Base-by-base conservation (phyloP, 1,140 invertebrate species). In the Drosophila bipectinata region DNA sequence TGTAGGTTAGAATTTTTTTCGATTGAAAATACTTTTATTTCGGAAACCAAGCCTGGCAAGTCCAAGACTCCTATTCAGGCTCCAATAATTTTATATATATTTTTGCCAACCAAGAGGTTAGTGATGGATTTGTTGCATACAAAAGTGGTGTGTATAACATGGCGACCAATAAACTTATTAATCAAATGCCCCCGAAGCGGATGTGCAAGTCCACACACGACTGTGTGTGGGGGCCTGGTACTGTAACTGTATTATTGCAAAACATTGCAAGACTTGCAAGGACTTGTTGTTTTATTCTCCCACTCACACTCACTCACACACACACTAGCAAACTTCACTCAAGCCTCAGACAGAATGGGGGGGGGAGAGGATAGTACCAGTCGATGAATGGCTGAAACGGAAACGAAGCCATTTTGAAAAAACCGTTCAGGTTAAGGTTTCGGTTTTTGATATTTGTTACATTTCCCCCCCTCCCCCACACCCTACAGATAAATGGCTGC, bases 121-220 rank as follows among this genome's bases (percentile, higher is more conserved):
- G 44, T 61, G 66, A 53, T 48, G 37, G 81, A 78, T 87, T 75
- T 78, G 71, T 82, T 87, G 78, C 82, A 85, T 82, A 85, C 73
- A 80, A 82, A 85, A 72, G 64, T 85, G 82, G 78, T 82, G 66
- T 88, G 83, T 88, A 87, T 87, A 79, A 83, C 75, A 79, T 81
- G 71, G 57, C 82, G 71, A 87, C 73, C 82, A 57, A 67, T 58
- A 87, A 63, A 73, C 49, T 62, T 67, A 80, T 48, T 54, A 69
- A 74, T 73, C 63, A 62, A 61, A 63, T 75, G 69, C 48, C 47
- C 68, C 45, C 4, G 51, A 18, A 41, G 28, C 34, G 30, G 28
- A 53, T 55, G 32, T 58, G 34, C n/a, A 34, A 44, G 34, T 48
- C 53, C 28, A 21, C 21, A 1, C 21, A 21, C 37, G 18, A n/a